A percentile compares a stretch with the other conserved stretches of the same genome.
These are phyloP conservation scores for Argyrosomus regius DNA, from an alignment of 2,797 vertebrate genomes.

Conservation along the genomic window DNA sequence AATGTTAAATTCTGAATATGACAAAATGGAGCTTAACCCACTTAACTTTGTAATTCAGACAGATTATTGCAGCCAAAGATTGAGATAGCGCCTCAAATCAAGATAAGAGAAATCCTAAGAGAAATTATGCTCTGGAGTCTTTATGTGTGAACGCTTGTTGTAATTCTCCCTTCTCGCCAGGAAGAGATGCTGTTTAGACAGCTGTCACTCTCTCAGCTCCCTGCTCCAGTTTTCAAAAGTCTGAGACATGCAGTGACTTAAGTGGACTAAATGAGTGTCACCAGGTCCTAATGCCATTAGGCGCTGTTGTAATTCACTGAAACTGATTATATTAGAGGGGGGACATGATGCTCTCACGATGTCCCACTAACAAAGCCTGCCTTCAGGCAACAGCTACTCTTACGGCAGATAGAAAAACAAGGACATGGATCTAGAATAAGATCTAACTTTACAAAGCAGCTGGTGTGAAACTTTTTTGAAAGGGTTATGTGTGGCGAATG, in stretches of 20 bases:
- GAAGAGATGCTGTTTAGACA: conserved; percentile 68
- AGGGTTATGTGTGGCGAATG: not conserved
- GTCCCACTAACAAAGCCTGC: conserved; percentile 78
- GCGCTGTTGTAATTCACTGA: conserved; percentile 80
- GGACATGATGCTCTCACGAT: conserved; percentile 78
- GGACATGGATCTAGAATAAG: conserved; percentile 8
- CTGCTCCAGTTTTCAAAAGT: conserved; percentile 40
- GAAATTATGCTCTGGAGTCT: not conserved
- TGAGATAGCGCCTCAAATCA: conserved; percentile 1
- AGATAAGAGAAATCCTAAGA: conserved; percentile 16
- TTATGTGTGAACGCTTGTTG: conserved; percentile 13
- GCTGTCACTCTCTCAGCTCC: conserved; percentile 39
- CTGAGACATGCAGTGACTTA: conserved; percentile 57
- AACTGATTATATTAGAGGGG: conserved; percentile 85
- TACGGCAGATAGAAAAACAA: conserved; percentile 68
- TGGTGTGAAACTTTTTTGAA: conserved; percentile 9
- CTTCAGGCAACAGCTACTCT: conserved; percentile 72
- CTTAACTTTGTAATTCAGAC: conserved; percentile 13
- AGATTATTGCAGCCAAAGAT: conserved; percentile 23
- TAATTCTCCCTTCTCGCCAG: conserved; percentile 50
- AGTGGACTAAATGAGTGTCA: conserved; percentile 86
- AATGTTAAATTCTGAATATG: conserved; percentile 17
- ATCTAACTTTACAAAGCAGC: conserved; percentile 16
- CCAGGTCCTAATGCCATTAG: conserved; percentile 87
- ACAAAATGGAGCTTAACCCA: not conserved